Evolutionary conservation across 2,888 invertebrate species (phyloP), one percentile per base, ranked within the genome.

Genomic region (Pachycephus smyrnensis): DNA sequence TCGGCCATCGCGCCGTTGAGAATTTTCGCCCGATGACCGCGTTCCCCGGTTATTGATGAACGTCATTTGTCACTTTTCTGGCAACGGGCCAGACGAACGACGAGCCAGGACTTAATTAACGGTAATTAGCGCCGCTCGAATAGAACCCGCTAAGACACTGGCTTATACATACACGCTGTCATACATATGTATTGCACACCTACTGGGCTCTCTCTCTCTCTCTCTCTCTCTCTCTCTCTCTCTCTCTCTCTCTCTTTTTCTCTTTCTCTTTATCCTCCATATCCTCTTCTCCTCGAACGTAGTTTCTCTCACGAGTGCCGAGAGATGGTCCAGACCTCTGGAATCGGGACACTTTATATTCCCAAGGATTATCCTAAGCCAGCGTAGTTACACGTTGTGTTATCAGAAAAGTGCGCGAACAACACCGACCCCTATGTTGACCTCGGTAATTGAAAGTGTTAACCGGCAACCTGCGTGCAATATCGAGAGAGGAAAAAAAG

Each of bases 371-470:
- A 55, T 55, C 55, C 55, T 9, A 9, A 55, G 23, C 55, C 55
- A 9, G 55, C 15, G 55, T 55, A 55, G 55, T 55, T 55, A 55
- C 55, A 55, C 71, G 23, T 71, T 71, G 15, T 33, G 32, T 71
- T 71, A 71, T 71, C 71, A 31, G 74, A 23, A 69, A 36, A 68
- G 69, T 77, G 68, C 69, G 55, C 80, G 84, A 86, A 84, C 81
- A 81, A 80, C 82, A 82, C 80, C 82, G 84, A 86, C 84, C 85
- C 80, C 82, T 73, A 31, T 55, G 79, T 81, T 82, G 82, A 84
- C 82, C 84, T 80, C 82, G 76, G 84, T 85, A 86, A 86, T 86
- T 86, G 86, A 85, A 86, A 85, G 82, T 83, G 84, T 81, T 85
- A 81, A 83, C 82, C 31, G 33, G 71, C 0, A 55, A 55, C 23